These are phyloP conservation scores for Ophion costatus DNA, from an alignment of 2,888 invertebrate species.

Conservation along the genomic window DNA sequence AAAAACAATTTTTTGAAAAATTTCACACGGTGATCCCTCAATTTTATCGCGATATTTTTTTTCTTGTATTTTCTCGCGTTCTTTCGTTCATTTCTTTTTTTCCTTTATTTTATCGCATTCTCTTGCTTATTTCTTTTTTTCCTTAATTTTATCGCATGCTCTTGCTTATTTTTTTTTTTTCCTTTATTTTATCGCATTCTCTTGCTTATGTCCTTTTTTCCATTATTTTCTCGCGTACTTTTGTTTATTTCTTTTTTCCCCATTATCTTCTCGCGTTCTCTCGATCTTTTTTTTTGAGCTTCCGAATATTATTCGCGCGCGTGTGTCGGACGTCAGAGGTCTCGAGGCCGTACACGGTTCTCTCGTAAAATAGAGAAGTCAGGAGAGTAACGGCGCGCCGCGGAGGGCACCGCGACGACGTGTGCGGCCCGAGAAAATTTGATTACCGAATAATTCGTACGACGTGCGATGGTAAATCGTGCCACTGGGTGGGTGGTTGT, in stretches of 20 bases:
- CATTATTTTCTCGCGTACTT: neutral
- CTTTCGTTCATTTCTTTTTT: no score
- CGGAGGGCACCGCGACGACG: conserved; percentile 49
- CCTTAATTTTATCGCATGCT: neutral
- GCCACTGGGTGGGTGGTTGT: conserved; percentile 32
- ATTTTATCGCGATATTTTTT: no score
- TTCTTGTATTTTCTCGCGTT: no score
- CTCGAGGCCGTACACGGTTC: conserved; percentile 45
- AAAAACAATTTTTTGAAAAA: no score
- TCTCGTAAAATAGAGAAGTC: conserved; percentile 67
- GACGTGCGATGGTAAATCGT: conserved; percentile 82
- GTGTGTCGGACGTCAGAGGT: conserved; percentile 29
- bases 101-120: no score
- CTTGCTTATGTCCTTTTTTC: neutral
- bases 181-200: no score
- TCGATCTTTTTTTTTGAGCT: neutral
- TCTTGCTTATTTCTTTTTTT: neutral
- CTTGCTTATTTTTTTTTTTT: no score
- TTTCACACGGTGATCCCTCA: no score
- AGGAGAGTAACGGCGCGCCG: conserved; percentile 47
- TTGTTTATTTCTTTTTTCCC: neutral
- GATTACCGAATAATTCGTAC: conserved; percentile 83
- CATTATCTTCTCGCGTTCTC: neutral
- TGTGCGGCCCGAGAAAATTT: conserved; percentile 76
- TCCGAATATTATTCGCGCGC: conserved; percentile 4